These are phyloP conservation scores for Antennarius maculatus DNA, from an alignment of 2,797 vertebrate genomes.

Conservation along the genomic window DNA sequence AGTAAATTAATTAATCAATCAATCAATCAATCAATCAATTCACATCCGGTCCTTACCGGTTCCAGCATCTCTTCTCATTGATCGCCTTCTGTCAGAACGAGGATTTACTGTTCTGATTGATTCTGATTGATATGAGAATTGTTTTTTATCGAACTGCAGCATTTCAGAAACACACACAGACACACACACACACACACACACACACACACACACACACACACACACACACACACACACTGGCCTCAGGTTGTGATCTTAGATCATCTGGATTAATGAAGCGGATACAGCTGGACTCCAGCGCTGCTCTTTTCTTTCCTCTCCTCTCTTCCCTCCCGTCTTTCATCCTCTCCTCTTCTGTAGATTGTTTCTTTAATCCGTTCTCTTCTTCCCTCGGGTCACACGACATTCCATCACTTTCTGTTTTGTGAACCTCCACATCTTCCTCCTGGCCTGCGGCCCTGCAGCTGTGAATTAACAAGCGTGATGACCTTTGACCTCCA, in stretches of 20 bases:
- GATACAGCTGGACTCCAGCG: constrained; percentile 5
- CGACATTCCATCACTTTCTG: constrained; percentile 40
- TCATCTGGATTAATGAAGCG: constrained; percentile 29
- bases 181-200: not conserved
- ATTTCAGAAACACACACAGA: constrained; percentile 5
- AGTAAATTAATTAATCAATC: too few relatives aligned
- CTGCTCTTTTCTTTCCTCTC: not conserved
- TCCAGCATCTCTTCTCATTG: too few relatives aligned
- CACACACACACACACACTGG: not conserved
- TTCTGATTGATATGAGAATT: too few relatives aligned
- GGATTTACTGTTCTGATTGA: too few relatives aligned
- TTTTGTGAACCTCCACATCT: constrained; percentile 44
- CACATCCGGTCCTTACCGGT: too few relatives aligned
- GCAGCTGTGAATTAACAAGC: constrained; percentile 45
- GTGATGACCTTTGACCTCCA: constrained; percentile 27
- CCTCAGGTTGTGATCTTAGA: constrained; percentile 32
- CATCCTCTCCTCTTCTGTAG: not conserved
- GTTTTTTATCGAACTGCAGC: too few relatives aligned
- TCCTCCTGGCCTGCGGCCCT: constrained; percentile 15
- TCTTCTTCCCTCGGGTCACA: constrained; percentile 21
- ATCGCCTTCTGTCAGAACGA: too few relatives aligned
- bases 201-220: not conserved
- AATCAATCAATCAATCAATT: too few relatives aligned
- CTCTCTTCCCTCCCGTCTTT: not conserved
- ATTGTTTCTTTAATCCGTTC: constrained; percentile 4